Evolutionary conservation across 2,797 vertebrate species (phyloP), one percentile per base, ranked within the genome.

Genomic region (Poeciliopsis gracilis): DNA sequence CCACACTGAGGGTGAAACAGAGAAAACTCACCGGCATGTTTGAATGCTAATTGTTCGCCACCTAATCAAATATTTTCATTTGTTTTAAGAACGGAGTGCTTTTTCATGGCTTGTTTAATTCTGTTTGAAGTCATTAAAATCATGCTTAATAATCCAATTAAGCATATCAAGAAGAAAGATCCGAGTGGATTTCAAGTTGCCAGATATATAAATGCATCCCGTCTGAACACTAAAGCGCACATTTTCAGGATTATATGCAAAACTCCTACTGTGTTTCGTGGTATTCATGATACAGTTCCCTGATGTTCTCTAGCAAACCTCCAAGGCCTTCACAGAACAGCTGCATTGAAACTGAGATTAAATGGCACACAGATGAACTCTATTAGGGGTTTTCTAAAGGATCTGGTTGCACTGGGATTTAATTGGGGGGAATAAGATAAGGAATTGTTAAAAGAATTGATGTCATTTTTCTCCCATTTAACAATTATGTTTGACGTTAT

Each of bases 1-100:
- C 91, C 91, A 92, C 91, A 86, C 80, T 85, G 78, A 86, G 0
- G 45, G 79, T 87, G 83, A 92, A 91, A 88, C 80, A 33, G 66
- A 80, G 82, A 66, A 77, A 76, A 63, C 38, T 4, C 49, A 72
- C 36, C 66, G 73, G 80, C 63, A 53, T 66, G 30, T 87, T 67
- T 82, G 78, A 75, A 77, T 80, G 67, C 61, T 80, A 45, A 66
- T 82, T 83, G 85, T 81, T 80, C 73, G 61, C 66, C 41, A 13
- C 78, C 73, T 79, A 78, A 87, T 86, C 73, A 75, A 72, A 16
- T 77, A 66, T 78, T 75, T 73, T 79, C 51, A 66, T 72, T 90
- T 83, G 41, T 0, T 71, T 80, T 63, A 72, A 1, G 8, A 81
- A 77, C 87, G 83, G 73, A 83, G 70, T 71, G 38, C 59, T 76